Percentiles rank a stretch among this genome's conserved stretches.
These are phyloP conservation scores for Conops quadrifasciatus DNA, from an alignment of 2,888 invertebrate genomes.

Conservation along the genomic window DNA sequence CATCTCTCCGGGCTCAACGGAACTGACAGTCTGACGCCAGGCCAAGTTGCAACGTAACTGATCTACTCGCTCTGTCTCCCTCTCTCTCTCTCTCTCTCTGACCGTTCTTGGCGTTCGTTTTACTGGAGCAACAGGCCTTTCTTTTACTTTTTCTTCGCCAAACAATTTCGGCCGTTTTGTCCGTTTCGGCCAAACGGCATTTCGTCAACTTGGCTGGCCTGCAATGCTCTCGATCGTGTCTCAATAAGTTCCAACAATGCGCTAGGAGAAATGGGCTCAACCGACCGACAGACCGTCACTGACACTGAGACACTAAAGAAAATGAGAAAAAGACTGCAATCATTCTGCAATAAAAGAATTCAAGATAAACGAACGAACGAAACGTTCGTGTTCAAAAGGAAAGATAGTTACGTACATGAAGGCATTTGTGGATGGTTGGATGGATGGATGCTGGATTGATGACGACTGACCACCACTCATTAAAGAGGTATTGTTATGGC, in stretches of 20 bases:
- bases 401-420: slow-evolving; percentile 4
- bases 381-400: neutral
- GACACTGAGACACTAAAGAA: too few relatives aligned
- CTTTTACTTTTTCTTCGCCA: neutral
- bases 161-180: neutral
- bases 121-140: too few relatives aligned
- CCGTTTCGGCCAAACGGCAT: neutral
- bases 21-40: neutral
- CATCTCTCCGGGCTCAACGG: too few relatives aligned
- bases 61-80: neutral
- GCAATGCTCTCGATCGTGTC: slow-evolving; percentile 27
- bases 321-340: slow-evolving; percentile 15
- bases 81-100: neutral
- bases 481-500: slow-evolving; percentile 24
- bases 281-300: neutral
- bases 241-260: slow-evolving; percentile 32
- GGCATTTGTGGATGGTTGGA: slow-evolving; percentile 23
- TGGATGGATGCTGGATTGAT: neutral
- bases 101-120: too few relatives aligned
- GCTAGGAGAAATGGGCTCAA: slow-evolving; percentile 21
- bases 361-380: neutral
- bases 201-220: slow-evolving; percentile 31
- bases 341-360: neutral
- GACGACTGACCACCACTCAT: slow-evolving; percentile 23
- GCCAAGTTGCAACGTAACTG: neutral